These are phyloP conservation scores for Dasysyrphus albostriatus DNA, from an alignment of 2,888 invertebrate species.

Conservation along the genomic window DNA sequence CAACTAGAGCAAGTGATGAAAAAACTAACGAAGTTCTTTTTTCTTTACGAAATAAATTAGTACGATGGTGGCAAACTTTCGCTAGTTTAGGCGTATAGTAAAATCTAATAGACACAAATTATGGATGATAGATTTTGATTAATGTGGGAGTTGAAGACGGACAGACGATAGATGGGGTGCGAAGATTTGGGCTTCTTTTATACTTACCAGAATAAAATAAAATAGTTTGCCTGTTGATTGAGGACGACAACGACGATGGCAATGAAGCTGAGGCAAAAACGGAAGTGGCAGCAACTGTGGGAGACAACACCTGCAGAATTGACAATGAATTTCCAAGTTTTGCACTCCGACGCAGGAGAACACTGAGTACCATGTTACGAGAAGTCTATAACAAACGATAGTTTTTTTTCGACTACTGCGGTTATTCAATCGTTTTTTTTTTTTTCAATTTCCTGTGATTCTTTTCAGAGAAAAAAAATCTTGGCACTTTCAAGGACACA, in stretches of 20 bases:
- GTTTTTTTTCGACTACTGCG: conserved; percentile 22
- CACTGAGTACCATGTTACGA: conserved; percentile 65
- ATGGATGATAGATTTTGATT: conserved; percentile 68
- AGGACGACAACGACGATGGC: conserved; percentile 34
- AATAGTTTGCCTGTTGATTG: conserved; percentile 74
- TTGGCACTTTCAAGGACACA: conserved; percentile 69
- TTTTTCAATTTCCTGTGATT: conserved; percentile 25
- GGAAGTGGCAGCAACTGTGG: conserved; percentile 29
- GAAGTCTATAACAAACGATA: conserved; percentile 9
- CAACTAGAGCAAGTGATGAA: conserved; percentile 68
- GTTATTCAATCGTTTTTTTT: conserved; percentile 63
- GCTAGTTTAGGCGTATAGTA: conserved; percentile 58
- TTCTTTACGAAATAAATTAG: neutral
- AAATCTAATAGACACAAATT: conserved; percentile 54
- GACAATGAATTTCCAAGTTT: conserved; percentile 57
- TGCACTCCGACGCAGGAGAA: conserved; percentile 60
- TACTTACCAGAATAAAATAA: conserved; percentile 71
- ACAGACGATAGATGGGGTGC: neutral
- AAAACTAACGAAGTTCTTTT: conserved; percentile 21
- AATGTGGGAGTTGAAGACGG: conserved; percentile 37
- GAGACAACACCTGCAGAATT: conserved; percentile 57
- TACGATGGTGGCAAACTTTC: conserved; percentile 43
- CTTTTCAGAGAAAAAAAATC: conserved; percentile 50
- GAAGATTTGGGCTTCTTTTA: conserved; percentile 6
- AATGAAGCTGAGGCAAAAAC: conserved; percentile 27